phyloP scores from a whole-genome alignment of 2,888 invertebrate species.

The Podabrus alpinus region DNA sequence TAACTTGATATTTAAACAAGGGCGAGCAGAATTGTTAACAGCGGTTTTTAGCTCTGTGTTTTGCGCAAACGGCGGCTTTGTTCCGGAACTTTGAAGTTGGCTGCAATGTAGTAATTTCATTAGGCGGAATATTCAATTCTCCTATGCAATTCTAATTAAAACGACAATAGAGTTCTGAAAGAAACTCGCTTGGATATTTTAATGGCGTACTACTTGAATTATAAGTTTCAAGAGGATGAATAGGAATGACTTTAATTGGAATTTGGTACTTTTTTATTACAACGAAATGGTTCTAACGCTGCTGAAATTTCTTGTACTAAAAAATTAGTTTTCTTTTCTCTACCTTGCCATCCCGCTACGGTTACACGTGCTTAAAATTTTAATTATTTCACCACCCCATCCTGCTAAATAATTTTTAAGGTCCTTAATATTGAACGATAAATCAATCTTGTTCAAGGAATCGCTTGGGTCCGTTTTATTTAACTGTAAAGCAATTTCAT shows the following conservation, averaged over 20 bases:
- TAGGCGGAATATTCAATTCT: conserved; percentile 43
- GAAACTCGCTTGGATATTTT: conserved; percentile 48
- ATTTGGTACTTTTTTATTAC: conserved; percentile 29
- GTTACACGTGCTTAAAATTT: conserved; percentile 22
- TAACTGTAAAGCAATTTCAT: too few relatives aligned
- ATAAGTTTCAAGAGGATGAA: conserved; percentile 37
- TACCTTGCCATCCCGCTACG: conserved; percentile 12
- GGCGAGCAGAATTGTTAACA: conserved; percentile 28
- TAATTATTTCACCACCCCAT: conserved; percentile 1
- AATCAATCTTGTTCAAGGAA: neutral
- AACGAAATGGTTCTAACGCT: conserved; percentile 7
- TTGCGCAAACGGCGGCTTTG: conserved; percentile 8
- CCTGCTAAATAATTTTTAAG: neutral
- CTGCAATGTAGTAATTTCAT: conserved; percentile 44
- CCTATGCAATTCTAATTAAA: conserved; percentile 48
- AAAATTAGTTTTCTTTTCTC: conserved; percentile 12
- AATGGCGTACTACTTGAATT: conserved; percentile 43
- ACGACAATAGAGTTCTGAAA: conserved; percentile 49
- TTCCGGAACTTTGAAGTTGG: conserved; percentile 16
- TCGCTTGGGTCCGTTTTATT: neutral
- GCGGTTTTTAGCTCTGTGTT: conserved; percentile 28
- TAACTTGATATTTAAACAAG: conserved; percentile 34
- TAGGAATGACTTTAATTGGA: conserved; percentile 34
- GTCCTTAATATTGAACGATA: neutral
- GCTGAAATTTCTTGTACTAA: conserved; percentile 15